Conservation (phyloP, 2,113 vertebrate genomes). For the Phyllostomus discolor region DNA sequence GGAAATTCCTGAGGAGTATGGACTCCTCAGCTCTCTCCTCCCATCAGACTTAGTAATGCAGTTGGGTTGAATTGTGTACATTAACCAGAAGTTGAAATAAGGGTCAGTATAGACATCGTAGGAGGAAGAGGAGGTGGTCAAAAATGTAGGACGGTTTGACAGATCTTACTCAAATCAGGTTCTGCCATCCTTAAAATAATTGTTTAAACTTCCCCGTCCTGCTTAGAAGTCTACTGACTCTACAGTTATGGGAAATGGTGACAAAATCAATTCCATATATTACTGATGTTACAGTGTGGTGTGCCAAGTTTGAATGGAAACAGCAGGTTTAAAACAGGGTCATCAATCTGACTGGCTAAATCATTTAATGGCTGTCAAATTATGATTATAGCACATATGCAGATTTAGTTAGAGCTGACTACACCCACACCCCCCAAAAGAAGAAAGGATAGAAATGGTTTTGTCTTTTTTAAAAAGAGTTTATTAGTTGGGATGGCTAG, state of each 20-base stretch:
- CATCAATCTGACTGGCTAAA: not conserved
- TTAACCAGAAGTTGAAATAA: not conserved
- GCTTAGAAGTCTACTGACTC: not conserved
- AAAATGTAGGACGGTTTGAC: not conserved
- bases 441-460: not conserved
- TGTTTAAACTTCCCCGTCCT: not conserved
- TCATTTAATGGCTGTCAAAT: not conserved
- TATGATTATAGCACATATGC: not conserved
- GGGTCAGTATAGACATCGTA: not conserved
- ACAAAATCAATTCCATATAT: not conserved
- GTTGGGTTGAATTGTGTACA: not conserved
- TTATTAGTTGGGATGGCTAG: not conserved
- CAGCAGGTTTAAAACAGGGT: not conserved
- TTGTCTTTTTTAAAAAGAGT: not conserved
- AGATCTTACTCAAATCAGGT: not conserved
- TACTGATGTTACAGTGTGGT: not conserved
- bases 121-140: not conserved
- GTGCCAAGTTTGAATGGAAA: slow-evolving; percentile 10
- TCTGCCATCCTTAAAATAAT: not conserved
- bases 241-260: not conserved
- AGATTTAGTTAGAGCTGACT: not conserved
- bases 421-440: accelerated
- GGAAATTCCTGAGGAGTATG: not conserved
- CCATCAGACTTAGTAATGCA: not conserved
- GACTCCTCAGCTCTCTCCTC: not conserved